phyloP scores from a whole-genome alignment of 2,113 vertebrate genomes.

The Oriolus oriolus region DNA sequence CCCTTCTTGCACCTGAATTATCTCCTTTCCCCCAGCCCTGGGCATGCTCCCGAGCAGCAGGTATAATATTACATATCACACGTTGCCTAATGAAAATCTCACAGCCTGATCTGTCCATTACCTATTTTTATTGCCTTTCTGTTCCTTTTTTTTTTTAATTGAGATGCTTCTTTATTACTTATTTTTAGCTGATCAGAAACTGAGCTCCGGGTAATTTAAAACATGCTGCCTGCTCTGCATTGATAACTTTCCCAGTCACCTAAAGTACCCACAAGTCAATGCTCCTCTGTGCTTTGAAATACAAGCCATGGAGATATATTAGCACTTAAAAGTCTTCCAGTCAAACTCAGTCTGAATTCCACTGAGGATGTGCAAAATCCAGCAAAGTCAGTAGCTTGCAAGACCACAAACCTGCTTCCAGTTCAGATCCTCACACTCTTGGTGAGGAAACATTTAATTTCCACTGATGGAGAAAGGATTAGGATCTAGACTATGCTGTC shows the following conservation, averaged over 20 bases:
- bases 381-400: neutral
- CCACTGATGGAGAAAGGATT: neutral
- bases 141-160: neutral
- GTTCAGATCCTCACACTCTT: neutral
- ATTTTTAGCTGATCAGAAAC: conserved; percentile 50
- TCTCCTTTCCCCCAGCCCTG: neutral
- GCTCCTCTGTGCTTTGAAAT: conserved; percentile 34
- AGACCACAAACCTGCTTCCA: neutral
- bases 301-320: neutral
- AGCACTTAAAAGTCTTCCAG: conserved; percentile 29
- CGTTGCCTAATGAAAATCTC: conserved; percentile 7
- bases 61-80: neutral
- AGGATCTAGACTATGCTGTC: neutral
- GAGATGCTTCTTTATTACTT: neutral
- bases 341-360: neutral
- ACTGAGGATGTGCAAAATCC: neutral
- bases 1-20: neutral
- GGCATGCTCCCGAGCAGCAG: neutral
- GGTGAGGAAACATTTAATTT: neutral
- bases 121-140: conserved; percentile 22
- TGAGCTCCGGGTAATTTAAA: conserved; percentile 13
- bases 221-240: conserved; percentile 27
- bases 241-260: conserved; percentile 28
- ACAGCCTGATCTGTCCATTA: conserved; percentile 8
- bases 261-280: conserved; percentile 18